Conservation (phyloP, 2,797 vertebrate genomes). For the Enteromius fasciolatus region DNA sequence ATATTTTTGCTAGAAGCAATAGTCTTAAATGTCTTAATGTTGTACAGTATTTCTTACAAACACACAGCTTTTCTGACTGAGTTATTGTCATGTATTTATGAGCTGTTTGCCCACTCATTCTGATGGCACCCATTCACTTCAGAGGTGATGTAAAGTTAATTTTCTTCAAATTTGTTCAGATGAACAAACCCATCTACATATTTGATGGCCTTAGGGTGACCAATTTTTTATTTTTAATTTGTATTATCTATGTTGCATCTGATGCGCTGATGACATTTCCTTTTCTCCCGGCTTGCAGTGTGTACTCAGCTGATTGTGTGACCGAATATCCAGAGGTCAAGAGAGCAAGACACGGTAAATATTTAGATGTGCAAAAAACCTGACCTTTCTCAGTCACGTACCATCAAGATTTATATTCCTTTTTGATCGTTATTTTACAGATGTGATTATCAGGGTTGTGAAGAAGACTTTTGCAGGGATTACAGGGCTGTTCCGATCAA, state of each 20-base stretch:
- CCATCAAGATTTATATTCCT: not conserved
- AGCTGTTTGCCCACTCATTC: not conserved
- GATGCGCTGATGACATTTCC: not conserved
- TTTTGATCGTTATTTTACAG: conserved; percentile 61
- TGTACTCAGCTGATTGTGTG: conserved; percentile 72
- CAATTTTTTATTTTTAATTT: not conserved
- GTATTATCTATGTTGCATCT: not conserved
- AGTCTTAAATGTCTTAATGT: not conserved
- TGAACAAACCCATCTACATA: not conserved
- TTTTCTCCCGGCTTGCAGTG: conserved; percentile 64
- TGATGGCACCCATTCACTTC: not conserved
- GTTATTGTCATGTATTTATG: not conserved
- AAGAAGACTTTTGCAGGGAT: conserved; percentile 78
- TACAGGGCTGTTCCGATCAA: conserved; percentile 72
- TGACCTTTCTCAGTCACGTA: not conserved
- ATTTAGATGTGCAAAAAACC: conserved; percentile 1
- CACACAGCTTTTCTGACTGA: not conserved
- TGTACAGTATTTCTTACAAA: not conserved
- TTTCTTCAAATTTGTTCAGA: not conserved
- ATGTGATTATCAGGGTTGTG: conserved; percentile 78
- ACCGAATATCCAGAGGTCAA: conserved; percentile 73
- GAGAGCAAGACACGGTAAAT: conserved; percentile 74
- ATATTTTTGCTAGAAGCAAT: not conserved
- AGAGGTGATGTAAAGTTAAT: not conserved
- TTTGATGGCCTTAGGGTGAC: not conserved